Percentiles rank a stretch among this genome's conserved stretches.
phyloP scores from a whole-genome alignment of 2,113 vertebrate species.

The Ellobius talpinus region DNA sequence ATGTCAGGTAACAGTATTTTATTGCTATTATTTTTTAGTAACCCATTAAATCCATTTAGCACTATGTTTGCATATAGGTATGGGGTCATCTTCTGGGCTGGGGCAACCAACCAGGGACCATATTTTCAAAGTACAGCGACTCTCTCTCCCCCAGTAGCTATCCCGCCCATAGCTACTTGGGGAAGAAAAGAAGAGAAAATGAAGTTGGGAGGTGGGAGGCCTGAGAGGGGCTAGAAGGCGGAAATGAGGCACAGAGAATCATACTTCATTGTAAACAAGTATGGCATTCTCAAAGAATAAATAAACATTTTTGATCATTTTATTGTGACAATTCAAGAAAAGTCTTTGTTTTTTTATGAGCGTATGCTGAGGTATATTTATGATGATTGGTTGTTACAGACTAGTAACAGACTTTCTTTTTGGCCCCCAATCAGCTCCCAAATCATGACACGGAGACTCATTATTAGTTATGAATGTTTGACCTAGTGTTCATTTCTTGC shows the following conservation, averaged over 20 bases:
- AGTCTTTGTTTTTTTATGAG: conserved; percentile 52
- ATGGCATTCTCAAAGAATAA: not conserved
- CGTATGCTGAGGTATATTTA: not conserved
- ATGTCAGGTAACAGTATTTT: not conserved
- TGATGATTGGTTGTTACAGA: not conserved
- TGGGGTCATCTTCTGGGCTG: not conserved
- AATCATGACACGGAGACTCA: not conserved
- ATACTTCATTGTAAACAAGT: not conserved
- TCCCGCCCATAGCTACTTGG: not conserved
- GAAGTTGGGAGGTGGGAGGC: not conserved
- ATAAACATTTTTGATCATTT: conserved; percentile 38
- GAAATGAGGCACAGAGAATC: not conserved
- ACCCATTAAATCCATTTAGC: not conserved
- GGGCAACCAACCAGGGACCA: not conserved
- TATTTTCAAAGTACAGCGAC: not conserved
- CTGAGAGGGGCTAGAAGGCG: not conserved
- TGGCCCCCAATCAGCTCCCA: not conserved
- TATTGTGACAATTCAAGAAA: conserved; percentile 13
- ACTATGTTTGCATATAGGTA: not conserved
- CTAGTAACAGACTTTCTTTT: not conserved
- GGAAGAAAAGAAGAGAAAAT: not conserved
- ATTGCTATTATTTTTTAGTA: not conserved
- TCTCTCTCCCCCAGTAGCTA: not conserved
- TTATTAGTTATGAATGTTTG: not conserved
- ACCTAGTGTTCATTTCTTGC: not conserved